A percentile compares a stretch with the other conserved stretches of the same genome.
These are phyloP conservation scores for Actinernus sp. DNA, from an alignment of 92 coral and sea anemone genomes.

Conservation along the genomic window DNA sequence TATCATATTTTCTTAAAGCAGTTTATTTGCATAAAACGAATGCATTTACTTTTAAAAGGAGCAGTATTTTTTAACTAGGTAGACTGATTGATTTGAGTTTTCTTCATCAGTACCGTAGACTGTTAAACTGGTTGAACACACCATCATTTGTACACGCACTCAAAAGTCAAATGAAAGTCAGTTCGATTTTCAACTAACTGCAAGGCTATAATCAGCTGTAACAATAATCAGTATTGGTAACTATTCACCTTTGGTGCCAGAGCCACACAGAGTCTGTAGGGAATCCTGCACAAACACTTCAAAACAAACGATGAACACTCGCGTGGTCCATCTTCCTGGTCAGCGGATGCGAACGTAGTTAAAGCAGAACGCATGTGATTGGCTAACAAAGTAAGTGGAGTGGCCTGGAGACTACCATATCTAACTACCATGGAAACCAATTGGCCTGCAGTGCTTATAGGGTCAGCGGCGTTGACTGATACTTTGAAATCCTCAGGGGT, in stretches of 20 bases:
- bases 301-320: conserved; percentile 67
- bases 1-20: too few species aligned
- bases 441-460: conserved; percentile 79
- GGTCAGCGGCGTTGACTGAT: conserved; percentile 54
- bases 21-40: too few species aligned
- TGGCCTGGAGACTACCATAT: conserved; percentile 73
- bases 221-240: too few species aligned
- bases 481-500: conserved; percentile 55
- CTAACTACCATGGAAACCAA: conserved; percentile 85
- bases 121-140: too few species aligned
- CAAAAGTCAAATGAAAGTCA: too few species aligned
- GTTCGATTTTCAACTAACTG: too few species aligned
- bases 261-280: conserved; percentile 67
- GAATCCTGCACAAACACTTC: conserved; percentile 75
- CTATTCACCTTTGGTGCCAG: conserved; percentile 71
- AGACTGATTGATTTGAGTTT: too few species aligned
- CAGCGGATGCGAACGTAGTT: conserved; percentile 30
- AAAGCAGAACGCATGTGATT: conserved; percentile 78
- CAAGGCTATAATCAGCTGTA: too few species aligned
- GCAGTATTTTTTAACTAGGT: too few species aligned
- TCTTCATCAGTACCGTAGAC: too few species aligned
- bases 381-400: conserved; percentile 82
- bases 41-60: too few species aligned
- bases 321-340: conserved; percentile 21
- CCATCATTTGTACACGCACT: too few species aligned